Evolutionary conservation across 2,888 invertebrate genomes (phyloP).

Genomic region (Elmis aenea): DNA sequence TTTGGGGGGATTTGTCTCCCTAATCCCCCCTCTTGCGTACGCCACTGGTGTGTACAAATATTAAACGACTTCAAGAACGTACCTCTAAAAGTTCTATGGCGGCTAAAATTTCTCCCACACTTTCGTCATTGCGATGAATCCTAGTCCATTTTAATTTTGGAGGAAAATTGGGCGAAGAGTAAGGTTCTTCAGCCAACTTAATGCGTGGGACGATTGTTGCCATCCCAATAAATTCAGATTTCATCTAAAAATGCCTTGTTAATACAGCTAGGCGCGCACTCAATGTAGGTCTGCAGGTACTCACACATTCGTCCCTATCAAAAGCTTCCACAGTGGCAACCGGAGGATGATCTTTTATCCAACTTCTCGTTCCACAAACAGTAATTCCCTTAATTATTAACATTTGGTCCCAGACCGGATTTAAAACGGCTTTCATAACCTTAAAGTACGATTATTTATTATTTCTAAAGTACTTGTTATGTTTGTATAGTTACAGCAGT

Average conservation of each 20-base stretch:
- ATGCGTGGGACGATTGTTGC: slow-evolving; percentile 43
- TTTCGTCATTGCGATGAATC: slow-evolving; percentile 39
- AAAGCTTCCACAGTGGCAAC: slow-evolving; percentile 46
- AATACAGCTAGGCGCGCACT: not conserved
- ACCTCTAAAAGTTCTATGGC: slow-evolving; percentile 51
- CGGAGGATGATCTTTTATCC: slow-evolving; percentile 45
- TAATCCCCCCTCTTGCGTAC: too few species aligned
- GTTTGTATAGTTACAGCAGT: slow-evolving; percentile 41
- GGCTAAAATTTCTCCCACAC: slow-evolving; percentile 45
- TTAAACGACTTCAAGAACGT: too few species aligned
- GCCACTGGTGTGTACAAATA: too few species aligned
- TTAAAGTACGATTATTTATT: slow-evolving; percentile 21
- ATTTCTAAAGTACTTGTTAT: slow-evolving; percentile 2
- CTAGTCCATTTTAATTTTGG: slow-evolving; percentile 47
- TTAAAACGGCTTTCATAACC: slow-evolving; percentile 47
- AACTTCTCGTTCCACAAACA: slow-evolving; percentile 42
- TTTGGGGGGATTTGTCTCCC: too few species aligned
- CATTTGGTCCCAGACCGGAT: slow-evolving; percentile 59
- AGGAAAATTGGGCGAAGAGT: slow-evolving; percentile 33
- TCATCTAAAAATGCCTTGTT: slow-evolving; percentile 21
- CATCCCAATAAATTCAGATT: slow-evolving; percentile 47
- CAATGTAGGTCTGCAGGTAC: slow-evolving; percentile 14
- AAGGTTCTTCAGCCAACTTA: slow-evolving; percentile 39
- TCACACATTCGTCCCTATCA: slow-evolving; percentile 48
- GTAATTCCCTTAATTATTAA: slow-evolving; percentile 48